Conservation (phyloP, 2,113 vertebrate genomes). For the Lepidothrix coronata region DNA sequence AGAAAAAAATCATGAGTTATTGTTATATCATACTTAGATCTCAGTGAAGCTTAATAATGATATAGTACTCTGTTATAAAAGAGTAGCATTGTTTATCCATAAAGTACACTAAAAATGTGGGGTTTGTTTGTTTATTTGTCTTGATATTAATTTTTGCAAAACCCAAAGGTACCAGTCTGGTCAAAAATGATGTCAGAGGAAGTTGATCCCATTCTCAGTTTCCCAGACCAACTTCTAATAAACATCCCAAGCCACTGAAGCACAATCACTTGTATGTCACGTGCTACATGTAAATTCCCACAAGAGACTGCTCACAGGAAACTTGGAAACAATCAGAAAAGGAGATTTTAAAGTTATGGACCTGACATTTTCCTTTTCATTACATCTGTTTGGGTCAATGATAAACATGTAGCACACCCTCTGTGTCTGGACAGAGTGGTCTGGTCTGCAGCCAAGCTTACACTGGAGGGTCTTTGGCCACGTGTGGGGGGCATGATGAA, state of each 20-base stretch:
- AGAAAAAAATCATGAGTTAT: not conserved
- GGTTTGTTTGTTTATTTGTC: not conserved
- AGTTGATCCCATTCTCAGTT: not conserved
- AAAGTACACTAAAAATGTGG: not conserved
- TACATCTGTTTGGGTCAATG: not conserved
- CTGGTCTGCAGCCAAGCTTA: not conserved
- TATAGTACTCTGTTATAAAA: not conserved
- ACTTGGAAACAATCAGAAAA: not conserved
- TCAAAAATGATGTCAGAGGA: not conserved
- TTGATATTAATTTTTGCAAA: not conserved
- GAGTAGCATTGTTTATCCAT: not conserved
- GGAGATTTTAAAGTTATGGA: not conserved
- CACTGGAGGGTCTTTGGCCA: rapidly evolving
- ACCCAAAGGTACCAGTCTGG: not conserved
- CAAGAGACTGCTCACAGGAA: not conserved
- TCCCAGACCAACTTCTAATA: not conserved
- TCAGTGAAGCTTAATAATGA: not conserved
- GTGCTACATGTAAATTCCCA: not conserved
- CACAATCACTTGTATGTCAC: not conserved
- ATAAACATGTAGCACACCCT: not conserved
- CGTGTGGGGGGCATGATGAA: rapidly evolving
- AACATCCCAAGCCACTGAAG: not conserved
- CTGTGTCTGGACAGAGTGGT: not conserved
- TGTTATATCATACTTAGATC: not conserved
- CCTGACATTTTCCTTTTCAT: not conserved